phyloP scores from a whole-genome alignment of 1,140 invertebrate genomes.

The Hermatobates lingyangjiaoensis region DNA sequence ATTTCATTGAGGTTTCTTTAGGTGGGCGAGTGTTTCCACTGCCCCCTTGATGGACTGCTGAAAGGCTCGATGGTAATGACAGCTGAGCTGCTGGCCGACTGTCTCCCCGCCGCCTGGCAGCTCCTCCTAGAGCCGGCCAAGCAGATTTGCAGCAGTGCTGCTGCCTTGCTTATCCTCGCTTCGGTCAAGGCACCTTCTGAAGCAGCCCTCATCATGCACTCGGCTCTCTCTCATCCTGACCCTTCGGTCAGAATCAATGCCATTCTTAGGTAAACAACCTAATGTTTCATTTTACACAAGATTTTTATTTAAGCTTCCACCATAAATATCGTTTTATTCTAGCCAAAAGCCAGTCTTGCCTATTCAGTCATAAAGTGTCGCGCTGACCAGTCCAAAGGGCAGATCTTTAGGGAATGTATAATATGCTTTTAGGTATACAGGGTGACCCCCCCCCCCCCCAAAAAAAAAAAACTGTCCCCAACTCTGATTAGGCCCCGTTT shows the following conservation, averaged over 20 bases:
- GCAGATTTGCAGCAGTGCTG: slow-evolving; percentile 57
- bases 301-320: too few relatives aligned
- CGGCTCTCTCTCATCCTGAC: slow-evolving; percentile 64
- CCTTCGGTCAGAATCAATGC: slow-evolving; percentile 55
- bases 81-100: slow-evolving; percentile 72
- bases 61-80: slow-evolving; percentile 81
- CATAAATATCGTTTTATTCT: too few relatives aligned
- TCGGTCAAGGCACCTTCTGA: slow-evolving; percentile 76
- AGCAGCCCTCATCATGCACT: slow-evolving; percentile 71
- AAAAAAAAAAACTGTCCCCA: too few relatives aligned
- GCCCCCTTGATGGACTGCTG: slow-evolving; percentile 66
- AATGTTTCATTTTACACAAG: too few relatives aligned
- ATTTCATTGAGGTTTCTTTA: too few relatives aligned
- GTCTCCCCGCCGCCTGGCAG: slow-evolving; percentile 84
- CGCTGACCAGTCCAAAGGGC: too few relatives aligned
- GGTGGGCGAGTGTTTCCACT: slow-evolving; percentile 73
- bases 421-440: too few relatives aligned
- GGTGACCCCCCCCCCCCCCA: too few relatives aligned
- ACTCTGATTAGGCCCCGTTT: too few relatives aligned
- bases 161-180: slow-evolving; percentile 77
- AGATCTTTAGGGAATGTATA: too few relatives aligned
- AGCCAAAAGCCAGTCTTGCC: too few relatives aligned
- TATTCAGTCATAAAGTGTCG: too few relatives aligned
- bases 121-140: slow-evolving; percentile 64
- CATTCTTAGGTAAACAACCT: slow-evolving; percentile 59